These are phyloP conservation scores for Lochmaea crataegi DNA, from an alignment of 2,888 invertebrate species.

Conservation along the genomic window DNA sequence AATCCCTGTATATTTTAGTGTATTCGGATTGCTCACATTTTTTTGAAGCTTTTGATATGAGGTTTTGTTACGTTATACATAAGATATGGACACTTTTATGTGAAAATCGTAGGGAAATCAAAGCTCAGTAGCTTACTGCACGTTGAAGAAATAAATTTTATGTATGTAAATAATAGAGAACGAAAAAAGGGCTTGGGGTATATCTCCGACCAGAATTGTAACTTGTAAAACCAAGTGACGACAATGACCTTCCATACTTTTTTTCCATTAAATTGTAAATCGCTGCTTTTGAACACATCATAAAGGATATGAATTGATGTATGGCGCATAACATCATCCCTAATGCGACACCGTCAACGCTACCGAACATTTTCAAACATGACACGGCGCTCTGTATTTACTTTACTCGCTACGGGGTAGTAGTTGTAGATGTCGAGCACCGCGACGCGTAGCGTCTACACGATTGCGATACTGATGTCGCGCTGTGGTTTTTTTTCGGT, in stretches of 20 bases:
- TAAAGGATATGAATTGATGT: not conserved
- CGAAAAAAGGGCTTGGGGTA: too few relatives aligned
- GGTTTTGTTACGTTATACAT: too few relatives aligned
- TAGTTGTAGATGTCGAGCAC: slow-evolving; percentile 24
- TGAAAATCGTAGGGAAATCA: too few relatives aligned
- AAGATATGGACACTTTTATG: too few relatives aligned
- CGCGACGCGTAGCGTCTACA: slow-evolving; percentile 11
- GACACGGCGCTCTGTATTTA: slow-evolving; percentile 5
- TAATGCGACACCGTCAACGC: slow-evolving; percentile 13
- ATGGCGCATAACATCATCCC: slow-evolving; percentile 13
- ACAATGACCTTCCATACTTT: not conserved
- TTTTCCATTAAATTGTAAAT: not conserved
- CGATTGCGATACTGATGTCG: slow-evolving; percentile 3
- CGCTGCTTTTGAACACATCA: slow-evolving; percentile 8
- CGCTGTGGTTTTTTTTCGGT: not conserved
- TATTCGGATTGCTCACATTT: too few relatives aligned
- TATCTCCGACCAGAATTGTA: too few relatives aligned
- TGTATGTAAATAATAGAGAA: too few relatives aligned
- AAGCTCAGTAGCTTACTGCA: too few relatives aligned
- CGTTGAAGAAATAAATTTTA: too few relatives aligned
- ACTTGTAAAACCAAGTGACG: not conserved
- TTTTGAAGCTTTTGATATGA: too few relatives aligned
- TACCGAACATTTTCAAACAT: slow-evolving; percentile 12
- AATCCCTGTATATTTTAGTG: too few relatives aligned
- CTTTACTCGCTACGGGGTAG: slow-evolving; percentile 29